phyloP scores from a whole-genome alignment of 2,797 vertebrate genomes.

The Cuculus canorus region DNA sequence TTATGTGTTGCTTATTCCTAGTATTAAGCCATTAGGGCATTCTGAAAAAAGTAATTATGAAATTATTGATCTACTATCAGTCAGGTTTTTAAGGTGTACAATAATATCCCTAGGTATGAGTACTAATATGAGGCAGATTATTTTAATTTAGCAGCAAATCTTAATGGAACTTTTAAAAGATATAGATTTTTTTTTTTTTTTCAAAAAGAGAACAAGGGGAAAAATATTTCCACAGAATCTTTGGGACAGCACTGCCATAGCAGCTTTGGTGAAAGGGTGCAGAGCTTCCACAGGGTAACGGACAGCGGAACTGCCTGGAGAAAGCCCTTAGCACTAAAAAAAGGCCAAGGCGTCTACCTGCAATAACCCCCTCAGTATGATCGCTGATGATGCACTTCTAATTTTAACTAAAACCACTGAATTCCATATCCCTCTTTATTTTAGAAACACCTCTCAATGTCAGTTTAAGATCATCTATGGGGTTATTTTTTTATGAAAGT shows the following conservation, averaged over 20 bases:
- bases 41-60: conserved; percentile 12
- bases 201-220: background rate
- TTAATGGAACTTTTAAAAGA: background rate
- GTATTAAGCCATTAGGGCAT: background rate
- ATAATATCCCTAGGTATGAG: background rate
- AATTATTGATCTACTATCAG: conserved; percentile 27
- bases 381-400: background rate
- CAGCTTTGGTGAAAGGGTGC: background rate
- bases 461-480: background rate
- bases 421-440: background rate
- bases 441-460: background rate
- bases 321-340: background rate
- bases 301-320: rapidly evolving
- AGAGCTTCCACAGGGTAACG: background rate
- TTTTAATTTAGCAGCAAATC: conserved; percentile 1
- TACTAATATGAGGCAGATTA: background rate
- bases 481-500: background rate
- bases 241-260: background rate
- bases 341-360: no score
- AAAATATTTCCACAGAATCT: background rate
- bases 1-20: background rate
- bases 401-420: background rate
- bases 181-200: background rate
- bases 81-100: background rate
- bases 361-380: background rate